These are phyloP conservation scores for Rhagium mordax DNA, from an alignment of 2,888 invertebrate species.

Conservation along the genomic window DNA sequence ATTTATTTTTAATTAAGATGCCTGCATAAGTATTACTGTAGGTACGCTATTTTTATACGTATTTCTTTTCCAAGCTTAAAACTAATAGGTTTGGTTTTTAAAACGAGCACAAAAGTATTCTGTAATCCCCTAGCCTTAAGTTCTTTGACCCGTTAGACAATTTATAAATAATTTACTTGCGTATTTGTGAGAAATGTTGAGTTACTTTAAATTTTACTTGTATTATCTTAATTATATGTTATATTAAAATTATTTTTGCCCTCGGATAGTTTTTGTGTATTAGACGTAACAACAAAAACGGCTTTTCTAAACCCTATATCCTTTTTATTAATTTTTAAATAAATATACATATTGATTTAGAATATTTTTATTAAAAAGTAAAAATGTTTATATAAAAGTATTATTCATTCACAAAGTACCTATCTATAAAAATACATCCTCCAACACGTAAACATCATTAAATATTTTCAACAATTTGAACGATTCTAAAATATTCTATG, in stretches of 20 bases:
- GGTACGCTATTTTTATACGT: background rate
- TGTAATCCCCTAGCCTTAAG: background rate
- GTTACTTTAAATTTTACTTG: no score
- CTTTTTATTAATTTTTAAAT: no score
- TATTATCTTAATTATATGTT: no score
- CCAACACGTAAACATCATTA: background rate
- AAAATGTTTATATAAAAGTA: background rate
- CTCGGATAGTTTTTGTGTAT: no score
- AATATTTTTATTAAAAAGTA: background rate
- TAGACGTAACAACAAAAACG: no score
- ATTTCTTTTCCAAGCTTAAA: background rate
- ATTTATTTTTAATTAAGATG: background rate
- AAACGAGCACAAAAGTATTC: background rate
- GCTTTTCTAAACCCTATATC: no score
- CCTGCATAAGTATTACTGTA: background rate
- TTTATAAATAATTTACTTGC: background rate
- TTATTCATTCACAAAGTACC: background rate
- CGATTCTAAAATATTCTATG: background rate
- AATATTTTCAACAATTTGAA: background rate
- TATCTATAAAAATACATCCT: background rate
- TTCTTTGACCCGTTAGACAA: background rate
- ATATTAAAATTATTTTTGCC: no score
- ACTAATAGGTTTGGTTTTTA: background rate
- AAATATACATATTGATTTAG: background rate
- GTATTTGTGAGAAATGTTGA: no score